These are phyloP conservation scores for Oncorhynchus tshawytscha DNA, from an alignment of 2,113 vertebrate species.

Conservation along the genomic window DNA sequence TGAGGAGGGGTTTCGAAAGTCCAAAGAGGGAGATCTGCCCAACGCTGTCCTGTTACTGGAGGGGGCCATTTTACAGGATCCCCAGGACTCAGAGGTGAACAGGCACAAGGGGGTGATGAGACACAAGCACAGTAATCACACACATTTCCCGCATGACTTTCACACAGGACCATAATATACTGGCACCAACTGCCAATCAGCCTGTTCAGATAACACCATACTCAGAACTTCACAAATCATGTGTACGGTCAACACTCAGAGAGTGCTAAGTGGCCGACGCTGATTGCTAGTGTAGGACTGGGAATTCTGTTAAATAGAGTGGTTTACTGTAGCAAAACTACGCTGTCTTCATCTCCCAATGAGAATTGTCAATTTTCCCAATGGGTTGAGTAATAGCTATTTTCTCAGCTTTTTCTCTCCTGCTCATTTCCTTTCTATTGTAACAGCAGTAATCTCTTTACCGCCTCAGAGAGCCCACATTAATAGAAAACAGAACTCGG, in stretches of 20 bases:
- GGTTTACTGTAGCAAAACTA: constrained; percentile 53
- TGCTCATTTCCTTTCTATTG: constrained; percentile 16
- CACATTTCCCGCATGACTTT: no score
- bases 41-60: constrained; percentile 93
- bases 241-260: constrained; percentile 33
- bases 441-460: constrained; percentile 60
- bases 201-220: constrained; percentile 10
- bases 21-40: constrained; percentile 90
- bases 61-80: constrained; percentile 92
- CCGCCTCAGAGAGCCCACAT: constrained; percentile 54
- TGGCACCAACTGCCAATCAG: not conserved
- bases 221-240: constrained; percentile 8
- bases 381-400: no score
- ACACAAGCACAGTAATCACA: not conserved
- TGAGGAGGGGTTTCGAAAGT: constrained; percentile 90
- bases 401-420: not conserved
- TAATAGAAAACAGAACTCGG: constrained; percentile 42
- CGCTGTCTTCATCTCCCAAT: constrained; percentile 24
- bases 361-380: no score
- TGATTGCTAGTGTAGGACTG: constrained; percentile 34
- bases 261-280: constrained; percentile 16
- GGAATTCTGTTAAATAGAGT: constrained; percentile 8
- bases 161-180: not conserved
- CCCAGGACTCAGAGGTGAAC: constrained; percentile 92
- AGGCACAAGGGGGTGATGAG: constrained; percentile 6